Conservation (phyloP, 2,888 invertebrate species). For the Opisthograptis luteolata region DNA sequence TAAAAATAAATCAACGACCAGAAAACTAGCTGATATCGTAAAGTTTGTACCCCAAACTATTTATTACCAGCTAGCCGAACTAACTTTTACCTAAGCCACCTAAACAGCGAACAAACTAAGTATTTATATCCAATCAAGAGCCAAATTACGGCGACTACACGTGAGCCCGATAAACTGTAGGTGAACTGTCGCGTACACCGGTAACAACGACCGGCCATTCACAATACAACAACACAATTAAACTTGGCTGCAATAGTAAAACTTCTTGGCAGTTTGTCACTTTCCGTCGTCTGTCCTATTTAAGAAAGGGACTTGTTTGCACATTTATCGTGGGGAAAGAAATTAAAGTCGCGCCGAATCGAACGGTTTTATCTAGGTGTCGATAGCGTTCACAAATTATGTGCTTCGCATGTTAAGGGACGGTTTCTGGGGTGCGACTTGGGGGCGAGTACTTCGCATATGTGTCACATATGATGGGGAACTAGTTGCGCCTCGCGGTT, state of each 20-base stretch:
- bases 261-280: conserved; percentile 57
- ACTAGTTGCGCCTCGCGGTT: too few species aligned
- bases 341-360: conserved; percentile 81
- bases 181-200: conserved; percentile 24
- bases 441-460: too few species aligned
- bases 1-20: background rate
- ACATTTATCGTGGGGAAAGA: conserved; percentile 78
- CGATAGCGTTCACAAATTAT: conserved; percentile 83
- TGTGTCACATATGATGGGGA: too few species aligned
- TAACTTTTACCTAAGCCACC: conserved; percentile 2
- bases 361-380: conserved; percentile 81
- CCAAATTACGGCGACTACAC: conserved; percentile 28
- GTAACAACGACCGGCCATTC: conserved; percentile 37
- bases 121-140: conserved; percentile 27
- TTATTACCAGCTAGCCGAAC: background rate
- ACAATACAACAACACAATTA: conserved; percentile 48
- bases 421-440: conserved; percentile 31
- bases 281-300: conserved; percentile 42
- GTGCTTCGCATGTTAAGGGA: conserved; percentile 68
- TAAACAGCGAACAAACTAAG: conserved; percentile 2
- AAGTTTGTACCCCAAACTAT: background rate
- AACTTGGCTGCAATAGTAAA: conserved; percentile 62
- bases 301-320: conserved; percentile 57
- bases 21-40: background rate
- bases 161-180: conserved; percentile 30